A percentile compares a stretch with the other conserved stretches of the same genome.
phyloP scores from a whole-genome alignment of 1,140 invertebrate genomes.

The Ctenoplectra terminalis region DNA sequence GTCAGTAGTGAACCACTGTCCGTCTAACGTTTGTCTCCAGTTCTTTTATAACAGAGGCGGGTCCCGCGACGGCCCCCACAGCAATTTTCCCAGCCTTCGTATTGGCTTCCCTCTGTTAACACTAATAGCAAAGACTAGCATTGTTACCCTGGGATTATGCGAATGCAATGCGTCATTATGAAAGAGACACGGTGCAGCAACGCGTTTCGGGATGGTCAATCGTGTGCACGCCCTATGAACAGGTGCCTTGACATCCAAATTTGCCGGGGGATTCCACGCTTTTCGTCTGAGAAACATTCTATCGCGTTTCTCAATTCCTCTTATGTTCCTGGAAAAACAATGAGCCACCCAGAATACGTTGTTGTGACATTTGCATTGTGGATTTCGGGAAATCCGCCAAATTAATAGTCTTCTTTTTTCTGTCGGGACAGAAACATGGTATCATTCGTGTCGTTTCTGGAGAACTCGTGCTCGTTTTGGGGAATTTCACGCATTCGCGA shows the following conservation, averaged over 20 bases:
- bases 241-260: constrained; percentile 74
- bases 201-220: constrained; percentile 29
- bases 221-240: constrained; percentile 21
- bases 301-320: not conserved
- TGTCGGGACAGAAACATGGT: not conserved
- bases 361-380: not conserved
- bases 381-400: not conserved
- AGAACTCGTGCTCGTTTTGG: not conserved
- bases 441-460: not conserved
- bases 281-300: constrained; percentile 37
- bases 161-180: constrained; percentile 63
- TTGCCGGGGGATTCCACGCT: constrained; percentile 29
- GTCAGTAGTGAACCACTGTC: constrained; percentile 51
- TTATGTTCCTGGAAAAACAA: not conserved
- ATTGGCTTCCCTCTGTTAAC: constrained; percentile 61
- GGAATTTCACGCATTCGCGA: not conserved
- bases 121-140: constrained; percentile 64
- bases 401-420: not conserved
- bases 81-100: constrained; percentile 53
- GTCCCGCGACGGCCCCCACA: constrained; percentile 58
- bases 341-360: not conserved
- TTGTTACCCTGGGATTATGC: constrained; percentile 70
- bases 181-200: constrained; percentile 50
- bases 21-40: constrained; percentile 20
- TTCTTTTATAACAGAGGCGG: constrained; percentile 71